Conservation (phyloP, 2,113 vertebrate species). For the Malurus cyaneus region DNA sequence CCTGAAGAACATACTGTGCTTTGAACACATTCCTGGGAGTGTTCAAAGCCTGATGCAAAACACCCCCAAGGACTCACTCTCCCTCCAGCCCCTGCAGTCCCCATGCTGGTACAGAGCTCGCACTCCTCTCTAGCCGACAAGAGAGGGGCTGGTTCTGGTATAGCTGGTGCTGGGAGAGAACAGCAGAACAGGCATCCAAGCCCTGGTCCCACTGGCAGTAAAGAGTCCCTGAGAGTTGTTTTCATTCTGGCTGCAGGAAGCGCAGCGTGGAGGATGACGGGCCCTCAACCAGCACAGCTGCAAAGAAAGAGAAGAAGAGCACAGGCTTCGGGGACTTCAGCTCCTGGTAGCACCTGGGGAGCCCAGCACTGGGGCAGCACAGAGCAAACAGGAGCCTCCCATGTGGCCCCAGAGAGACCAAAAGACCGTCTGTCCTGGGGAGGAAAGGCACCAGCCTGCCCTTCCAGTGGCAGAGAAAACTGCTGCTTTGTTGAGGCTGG, state of each 20-base stretch:
- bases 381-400: not conserved
- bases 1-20: not conserved
- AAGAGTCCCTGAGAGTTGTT: not conserved
- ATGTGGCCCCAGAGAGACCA: not conserved
- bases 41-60: not conserved
- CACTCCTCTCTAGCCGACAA: no score
- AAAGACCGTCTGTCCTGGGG: conserved; percentile 17
- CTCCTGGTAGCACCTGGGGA: conserved; percentile 83
- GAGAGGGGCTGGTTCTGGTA: not conserved
- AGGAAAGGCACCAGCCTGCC: conserved; percentile 10
- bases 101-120: not conserved
- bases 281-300: conserved; percentile 81
- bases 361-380: conserved; percentile 9
- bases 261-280: conserved; percentile 74
- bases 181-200: not conserved
- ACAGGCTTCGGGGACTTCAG: conserved; percentile 90
- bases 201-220: not conserved
- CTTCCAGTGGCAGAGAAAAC: not conserved
- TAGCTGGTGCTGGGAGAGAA: not conserved
- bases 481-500: conserved; percentile 41
- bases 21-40: not conserved
- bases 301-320: conserved; percentile 86
- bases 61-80: not conserved
- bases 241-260: conserved; percentile 77
- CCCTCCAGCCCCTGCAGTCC: not conserved